phyloP scores from a whole-genome alignment of 1,140 invertebrate genomes.

The Pogonognathellus flavescens region DNA sequence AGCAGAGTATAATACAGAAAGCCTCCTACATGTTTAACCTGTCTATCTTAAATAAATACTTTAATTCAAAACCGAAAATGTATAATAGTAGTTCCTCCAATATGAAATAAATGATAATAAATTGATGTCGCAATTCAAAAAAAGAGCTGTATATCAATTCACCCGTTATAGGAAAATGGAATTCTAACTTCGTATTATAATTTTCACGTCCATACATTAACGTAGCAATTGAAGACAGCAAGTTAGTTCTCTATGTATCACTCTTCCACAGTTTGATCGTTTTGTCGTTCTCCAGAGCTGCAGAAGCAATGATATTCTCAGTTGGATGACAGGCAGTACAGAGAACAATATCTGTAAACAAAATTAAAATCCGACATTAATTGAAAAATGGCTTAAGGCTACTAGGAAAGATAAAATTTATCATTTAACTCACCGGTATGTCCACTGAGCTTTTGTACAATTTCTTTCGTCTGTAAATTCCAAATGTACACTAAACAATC shows the following conservation, averaged over 20 bases:
- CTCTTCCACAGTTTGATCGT: constrained; percentile 99
- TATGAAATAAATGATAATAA: not conserved
- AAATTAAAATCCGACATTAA: constrained; percentile 42
- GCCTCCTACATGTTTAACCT: too few relatives aligned
- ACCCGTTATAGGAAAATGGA: too few relatives aligned
- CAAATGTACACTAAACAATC: constrained; percentile 99
- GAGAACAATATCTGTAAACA: constrained; percentile 89
- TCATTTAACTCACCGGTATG: constrained; percentile 82
- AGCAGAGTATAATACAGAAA: too few relatives aligned
- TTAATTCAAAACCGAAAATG: not conserved
- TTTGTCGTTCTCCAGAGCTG: constrained; percentile 98
- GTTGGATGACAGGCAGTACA: constrained; percentile 99
- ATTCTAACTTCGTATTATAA: too few relatives aligned
- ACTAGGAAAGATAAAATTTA: constrained; percentile 59
- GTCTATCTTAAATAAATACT: too few relatives aligned
- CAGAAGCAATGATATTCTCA: constrained; percentile 99
- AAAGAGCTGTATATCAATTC: not conserved
- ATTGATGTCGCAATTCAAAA: constrained; percentile 13
- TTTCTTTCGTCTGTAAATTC: constrained; percentile 99
- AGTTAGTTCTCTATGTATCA: constrained; percentile 80
- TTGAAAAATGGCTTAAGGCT: not conserved
- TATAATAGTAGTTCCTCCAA: not conserved
- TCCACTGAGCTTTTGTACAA: constrained; percentile 96
- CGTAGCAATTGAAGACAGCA: too few relatives aligned
- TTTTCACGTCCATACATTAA: too few relatives aligned